Evolutionary conservation across 2,797 vertebrate species (phyloP).

Genomic region (Sus cebifrons): DNA sequence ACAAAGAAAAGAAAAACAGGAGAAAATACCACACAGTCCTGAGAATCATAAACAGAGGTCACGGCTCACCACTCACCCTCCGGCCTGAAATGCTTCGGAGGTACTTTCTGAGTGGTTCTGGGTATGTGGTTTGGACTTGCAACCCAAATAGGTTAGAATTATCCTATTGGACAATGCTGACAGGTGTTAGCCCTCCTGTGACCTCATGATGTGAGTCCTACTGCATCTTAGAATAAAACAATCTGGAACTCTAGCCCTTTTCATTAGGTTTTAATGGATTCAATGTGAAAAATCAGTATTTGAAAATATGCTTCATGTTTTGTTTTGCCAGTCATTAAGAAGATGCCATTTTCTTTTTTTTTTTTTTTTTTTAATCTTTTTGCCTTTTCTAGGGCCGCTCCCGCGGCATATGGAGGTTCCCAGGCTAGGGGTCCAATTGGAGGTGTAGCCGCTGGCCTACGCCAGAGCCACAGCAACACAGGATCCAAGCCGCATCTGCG

Average conservation of each 20-base stretch:
- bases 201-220: not conserved
- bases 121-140: not conserved
- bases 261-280: constrained; percentile 48
- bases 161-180: not conserved
- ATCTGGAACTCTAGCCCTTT: not conserved
- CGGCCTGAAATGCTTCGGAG: not conserved
- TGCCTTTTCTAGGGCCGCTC: too few species aligned
- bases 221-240: not conserved
- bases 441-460: too few species aligned
- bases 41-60: not conserved
- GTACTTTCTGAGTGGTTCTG: not conserved
- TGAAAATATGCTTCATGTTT: not conserved
- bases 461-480: too few species aligned
- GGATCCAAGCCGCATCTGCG: too few species aligned
- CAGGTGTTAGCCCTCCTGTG: not conserved
- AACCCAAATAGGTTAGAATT: not conserved
- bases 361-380: too few species aligned
- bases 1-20: constrained; percentile 21
- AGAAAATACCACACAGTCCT: not conserved
- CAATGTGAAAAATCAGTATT: constrained; percentile 20
- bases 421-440: too few species aligned
- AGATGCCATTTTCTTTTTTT: not conserved
- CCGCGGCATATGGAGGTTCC: too few species aligned
- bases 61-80: not conserved
- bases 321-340: constrained; percentile 30